Evolutionary conservation across 2,888 invertebrate genomes (phyloP), one percentile per base, ranked within the genome.

Genomic region (Acanthopleura granulata): DNA sequence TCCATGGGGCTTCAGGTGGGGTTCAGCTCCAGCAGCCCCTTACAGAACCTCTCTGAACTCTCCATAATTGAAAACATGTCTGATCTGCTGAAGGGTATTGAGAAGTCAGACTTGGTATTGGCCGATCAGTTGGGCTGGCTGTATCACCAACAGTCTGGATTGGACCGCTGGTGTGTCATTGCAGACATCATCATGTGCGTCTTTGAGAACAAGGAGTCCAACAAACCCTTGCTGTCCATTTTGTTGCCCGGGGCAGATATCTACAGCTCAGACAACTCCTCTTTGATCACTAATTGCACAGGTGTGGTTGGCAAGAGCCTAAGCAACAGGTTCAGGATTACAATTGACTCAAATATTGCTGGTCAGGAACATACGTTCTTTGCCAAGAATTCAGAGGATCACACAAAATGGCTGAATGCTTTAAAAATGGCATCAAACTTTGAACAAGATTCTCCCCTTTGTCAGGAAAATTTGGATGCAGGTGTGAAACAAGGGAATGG

Each of bases 161-260:
- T 71, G 72, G 78, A 79, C 74, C 83, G 85, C 1, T 87, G 86
- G 86, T 83, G 86, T 75, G 81, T 84, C 11, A 77, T 86, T 15
- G 83, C 83, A 12, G 85, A 85, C 62, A 85, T 85, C 83, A 62
- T 85, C 51, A 83, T 87, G 61, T 86, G 86, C 76, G 81, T 86
- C 0, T 87, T 86, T 72, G 84, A 85, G 40, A 77, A 73, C 22
- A 77, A 85, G 22, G 77, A 77, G 11, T 72, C 83, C 0, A 79
- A 81, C 27, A 80, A 77, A 22, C 82, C 86, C 16, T 77, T 76
- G 11, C 83, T 83, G n/a, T 83, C 85, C 3, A 78, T 87, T 49
- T 71, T 85, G 11, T 76, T 87, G 18, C 86, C 86, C 6, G 85
- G 85, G 51, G 40, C 49, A 14, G 71, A 71, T 40, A 71, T 71